Evolutionary conservation across 1,140 invertebrate species (phyloP), one percentile per base, ranked within the genome.

Genomic region (Nixonia krombeini): DNA sequence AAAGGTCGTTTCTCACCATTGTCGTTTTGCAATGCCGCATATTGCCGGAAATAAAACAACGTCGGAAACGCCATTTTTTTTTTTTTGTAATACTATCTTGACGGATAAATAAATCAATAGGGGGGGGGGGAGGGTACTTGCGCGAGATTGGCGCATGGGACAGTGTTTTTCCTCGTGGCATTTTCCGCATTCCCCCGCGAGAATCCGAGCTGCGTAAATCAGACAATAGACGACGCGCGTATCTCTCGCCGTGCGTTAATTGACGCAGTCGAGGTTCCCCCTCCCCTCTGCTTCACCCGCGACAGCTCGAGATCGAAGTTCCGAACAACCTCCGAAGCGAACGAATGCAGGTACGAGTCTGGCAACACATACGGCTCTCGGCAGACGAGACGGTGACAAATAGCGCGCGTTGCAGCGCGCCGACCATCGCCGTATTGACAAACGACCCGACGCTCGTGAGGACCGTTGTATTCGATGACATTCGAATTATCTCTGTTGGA

Each of bases 401-500:
- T 77, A 77, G 75, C 73, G 66, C 73, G 66, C 73, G 73, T 66
- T 75, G 64, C 67, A 67, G 70, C 67, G 72, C 73, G 66, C 73
- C 72, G 73, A 75, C 68, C 75, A 73, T 80, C 74, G 80, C 79
- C 72, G 75, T 83, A 83, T 84, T 85, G 81, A 84, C 81, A 84
- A 82, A 85, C 81, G 80, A 83, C 75, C 81, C 74, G 81, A 66
- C 63, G 58, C 79, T 68, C 76, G 72, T 76, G 75, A 79, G 73
- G 74, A 77, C 73, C 70, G 73, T 75, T 80, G 78, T 74, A 77
- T 83, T 83, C 80, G 77, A 84, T 78, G 81, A 83, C 80, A 84
- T 85, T 84, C 81, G 77, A 84, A 84, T 85, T 85, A 85, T 85
- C 81, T 85, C 79, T 82, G 79, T 75, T 80, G 75, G 76, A 84